Evolutionary conservation across 35 echinoderm and acorn worm species (phyloP), one percentile per base, ranked within the genome.

Genomic region (Ophiothrix spiculata): DNA sequence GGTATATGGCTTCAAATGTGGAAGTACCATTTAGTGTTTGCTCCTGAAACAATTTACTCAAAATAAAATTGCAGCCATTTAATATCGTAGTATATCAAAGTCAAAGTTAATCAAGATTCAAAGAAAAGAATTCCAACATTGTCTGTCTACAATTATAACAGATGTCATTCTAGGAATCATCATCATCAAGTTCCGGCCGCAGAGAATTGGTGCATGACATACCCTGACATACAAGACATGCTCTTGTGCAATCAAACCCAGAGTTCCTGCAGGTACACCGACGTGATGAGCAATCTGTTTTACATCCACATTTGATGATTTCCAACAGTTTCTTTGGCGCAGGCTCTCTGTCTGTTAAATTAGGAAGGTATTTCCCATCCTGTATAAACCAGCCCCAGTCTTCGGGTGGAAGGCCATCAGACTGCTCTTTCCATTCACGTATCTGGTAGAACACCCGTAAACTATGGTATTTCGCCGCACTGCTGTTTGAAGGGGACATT

Each of bases 181-280:
- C 32, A 39, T 39, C 25, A 39, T 82, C 87, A 56, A 41, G 1
- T 33, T 81, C 78, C 32, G 31, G 32, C 56, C 15, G 74, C 25
- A 41, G 4, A 79, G 49, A 91, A 73, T 86, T 86, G 31, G 83
- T 33, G 75, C 83, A 86, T 29, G 38, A 32, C 13, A 79, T 38
- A 74, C 89, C 83, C 74, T 80, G 78, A 38, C 82, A 91, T 40
- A 31, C 38, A 31, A 46, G 39, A 75, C 87, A 89, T 36, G 63
- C 39, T 33, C 75, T 39, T 33, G 80, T 84, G 64, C 90, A 92
- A 34, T 92, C 84, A 36, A 87, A 60, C 19, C 14, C 33, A 85
- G 74, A 21, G 17, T 84, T 79, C 69, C 75, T 89, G 86, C 91
- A 88, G 21, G 60, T 89, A 76, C 91, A 93, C 80, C 76, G 78